Conservation (phyloP, 2,888 invertebrate genomes). For the Drosophila pegasa region DNA sequence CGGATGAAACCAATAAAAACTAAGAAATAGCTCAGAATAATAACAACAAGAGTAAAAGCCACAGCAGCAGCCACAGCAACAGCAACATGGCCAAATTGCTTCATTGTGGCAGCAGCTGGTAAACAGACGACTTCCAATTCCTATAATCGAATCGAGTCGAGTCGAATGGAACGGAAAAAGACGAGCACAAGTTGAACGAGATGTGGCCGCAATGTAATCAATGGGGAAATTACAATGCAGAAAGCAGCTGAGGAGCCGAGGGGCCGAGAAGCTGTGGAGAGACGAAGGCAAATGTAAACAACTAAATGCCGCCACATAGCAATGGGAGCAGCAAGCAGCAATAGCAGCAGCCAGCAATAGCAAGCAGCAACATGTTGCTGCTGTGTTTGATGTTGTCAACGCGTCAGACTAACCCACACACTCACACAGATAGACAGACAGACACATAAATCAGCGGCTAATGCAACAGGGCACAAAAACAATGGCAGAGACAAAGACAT, state of each 20-base stretch:
- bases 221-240: conserved; percentile 52
- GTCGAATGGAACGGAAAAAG: conserved; percentile 19
- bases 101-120: conserved; percentile 62
- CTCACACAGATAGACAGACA: conserved; percentile 15
- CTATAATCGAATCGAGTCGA: conserved; percentile 37
- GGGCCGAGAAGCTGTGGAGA: background rate
- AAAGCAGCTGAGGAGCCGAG: conserved; percentile 5
- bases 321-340: conserved; percentile 35
- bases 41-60: conserved; percentile 33
- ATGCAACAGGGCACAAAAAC: conserved; percentile 33
- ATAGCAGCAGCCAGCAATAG: conserved; percentile 17
- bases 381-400: conserved; percentile 46
- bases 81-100: conserved; percentile 56
- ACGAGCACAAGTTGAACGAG: conserved; percentile 54
- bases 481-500: conserved; percentile 42
- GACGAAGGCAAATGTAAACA: conserved; percentile 54
- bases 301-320: conserved; percentile 18
- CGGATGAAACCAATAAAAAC: conserved; percentile 27
- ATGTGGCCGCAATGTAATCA: conserved; percentile 50
- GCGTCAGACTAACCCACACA: conserved; percentile 27
- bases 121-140: conserved; percentile 49
- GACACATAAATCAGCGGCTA: conserved; percentile 44
- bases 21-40: conserved; percentile 33
- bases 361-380: conserved; percentile 58
- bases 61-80: conserved; percentile 15